Evolutionary conservation across 2,888 invertebrate genomes (phyloP).

Genomic region (Drosophila mimetica): DNA sequence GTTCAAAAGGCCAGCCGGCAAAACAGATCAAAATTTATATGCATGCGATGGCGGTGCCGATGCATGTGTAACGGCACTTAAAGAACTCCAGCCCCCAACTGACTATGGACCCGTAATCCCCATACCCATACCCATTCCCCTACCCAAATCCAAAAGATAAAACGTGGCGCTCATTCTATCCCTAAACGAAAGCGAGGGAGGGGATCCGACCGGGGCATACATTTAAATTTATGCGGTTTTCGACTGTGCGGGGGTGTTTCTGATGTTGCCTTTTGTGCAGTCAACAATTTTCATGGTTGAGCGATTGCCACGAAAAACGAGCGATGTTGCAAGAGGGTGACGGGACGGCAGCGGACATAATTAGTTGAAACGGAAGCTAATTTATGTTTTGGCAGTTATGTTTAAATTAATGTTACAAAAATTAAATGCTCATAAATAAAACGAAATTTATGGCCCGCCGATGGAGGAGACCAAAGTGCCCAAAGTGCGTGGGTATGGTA

Average conservation of each 20-base stretch:
- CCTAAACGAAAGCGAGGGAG: conserved; percentile 4
- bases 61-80: conserved; percentile 80
- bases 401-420: conserved; percentile 83
- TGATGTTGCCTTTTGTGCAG: conserved; percentile 78
- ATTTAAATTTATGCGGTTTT: conserved; percentile 70
- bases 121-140: not conserved
- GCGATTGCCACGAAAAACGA: conserved; percentile 63
- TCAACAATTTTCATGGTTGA: conserved; percentile 80
- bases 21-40: conserved; percentile 74
- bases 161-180: conserved; percentile 50
- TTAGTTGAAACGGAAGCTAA: conserved; percentile 83
- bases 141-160: conserved; percentile 62
- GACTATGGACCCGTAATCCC: conserved; percentile 1
- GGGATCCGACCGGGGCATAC: conserved; percentile 26
- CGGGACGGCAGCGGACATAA: conserved; percentile 65
- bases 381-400: conserved; percentile 84
- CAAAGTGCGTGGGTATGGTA: conserved; percentile 28
- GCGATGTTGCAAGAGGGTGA: not conserved
- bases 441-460: conserved; percentile 68
- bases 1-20: conserved; percentile 74
- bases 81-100: conserved; percentile 14
- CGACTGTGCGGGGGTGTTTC: conserved; percentile 34
- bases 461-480: conserved; percentile 34
- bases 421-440: conserved; percentile 82
- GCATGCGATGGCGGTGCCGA: conserved; percentile 56